Percentiles rank a stretch among this genome's conserved stretches.
Conservation (phyloP, 2,888 invertebrate species). For the Schrankia costaestrigalis region DNA sequence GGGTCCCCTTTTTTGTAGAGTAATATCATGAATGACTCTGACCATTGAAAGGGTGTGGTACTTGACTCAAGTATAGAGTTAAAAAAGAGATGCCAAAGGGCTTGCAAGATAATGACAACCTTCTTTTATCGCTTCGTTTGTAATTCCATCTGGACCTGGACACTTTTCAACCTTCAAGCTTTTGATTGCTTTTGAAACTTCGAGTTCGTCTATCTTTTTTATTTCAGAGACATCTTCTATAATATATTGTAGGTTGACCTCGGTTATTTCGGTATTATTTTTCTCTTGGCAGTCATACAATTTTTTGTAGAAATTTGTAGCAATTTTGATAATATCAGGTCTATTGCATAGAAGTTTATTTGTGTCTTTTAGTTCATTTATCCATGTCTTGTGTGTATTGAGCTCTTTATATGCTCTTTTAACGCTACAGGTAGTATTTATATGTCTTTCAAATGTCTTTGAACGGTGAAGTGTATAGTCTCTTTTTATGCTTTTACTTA, state of each 20-base stretch:
- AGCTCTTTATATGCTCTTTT: conserved; percentile 4
- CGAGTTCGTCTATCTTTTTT: conserved; percentile 1
- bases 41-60: too few relatives aligned
- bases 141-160: conserved; percentile 3
- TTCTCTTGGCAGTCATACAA: not conserved
- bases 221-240: not conserved
- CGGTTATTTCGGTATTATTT: not conserved
- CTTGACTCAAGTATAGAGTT: not conserved
- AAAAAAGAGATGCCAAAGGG: not conserved
- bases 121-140: conserved; percentile 1
- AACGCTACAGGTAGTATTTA: not conserved
- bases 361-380: not conserved
- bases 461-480: not conserved
- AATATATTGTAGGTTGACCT: too few relatives aligned
- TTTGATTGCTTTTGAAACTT: conserved; percentile 1
- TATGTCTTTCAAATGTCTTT: conserved; percentile 1
- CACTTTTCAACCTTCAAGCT: not conserved
- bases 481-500: conserved; percentile 1
- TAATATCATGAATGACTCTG: not conserved
- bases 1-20: too few relatives aligned
- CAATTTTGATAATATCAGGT: conserved; percentile 1
- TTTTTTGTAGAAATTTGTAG: conserved; percentile 2
- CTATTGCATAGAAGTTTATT: not conserved
- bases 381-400: conserved; percentile 2
- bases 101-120: not conserved